Evolutionary conservation across 2,113 vertebrate species (phyloP).

Genomic region (Sisor rabdophorus): DNA sequence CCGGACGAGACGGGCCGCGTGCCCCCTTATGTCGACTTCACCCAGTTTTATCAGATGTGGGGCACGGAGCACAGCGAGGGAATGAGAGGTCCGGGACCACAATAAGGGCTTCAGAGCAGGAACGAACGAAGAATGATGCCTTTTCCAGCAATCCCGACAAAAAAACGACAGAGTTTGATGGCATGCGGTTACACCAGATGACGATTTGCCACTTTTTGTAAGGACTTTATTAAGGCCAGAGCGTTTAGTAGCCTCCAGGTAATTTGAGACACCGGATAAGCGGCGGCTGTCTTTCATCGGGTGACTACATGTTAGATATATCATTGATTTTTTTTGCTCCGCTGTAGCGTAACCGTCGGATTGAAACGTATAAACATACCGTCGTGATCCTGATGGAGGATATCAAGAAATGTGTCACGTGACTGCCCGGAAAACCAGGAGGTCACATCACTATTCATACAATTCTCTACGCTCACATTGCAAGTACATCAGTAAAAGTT

Average conservation of each 20-base stretch:
- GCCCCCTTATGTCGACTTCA: constrained; percentile 95
- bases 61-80: constrained; percentile 82
- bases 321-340: neutral
- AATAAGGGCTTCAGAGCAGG: constrained; percentile 24
- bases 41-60: constrained; percentile 91
- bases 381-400: neutral
- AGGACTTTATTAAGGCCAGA: constrained; percentile 4
- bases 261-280: neutral
- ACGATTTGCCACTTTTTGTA: constrained; percentile 3
- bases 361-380: neutral
- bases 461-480: too few species aligned
- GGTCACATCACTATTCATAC: neutral
- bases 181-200: neutral
- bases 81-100: constrained; percentile 53
- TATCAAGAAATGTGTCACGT: neutral
- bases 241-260: constrained; percentile 9
- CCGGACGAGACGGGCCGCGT: constrained; percentile 91
- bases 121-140: neutral
- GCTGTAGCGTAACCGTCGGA: neutral
- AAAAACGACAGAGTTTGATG: neutral
- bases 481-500: neutral
- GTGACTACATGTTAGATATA: neutral
- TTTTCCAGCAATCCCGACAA: neutral
- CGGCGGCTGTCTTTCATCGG: constrained; percentile 2
- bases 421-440: neutral